Base-by-base conservation (phyloP, 2,797 vertebrate genomes). In the Enteromius anoplus region DNA sequence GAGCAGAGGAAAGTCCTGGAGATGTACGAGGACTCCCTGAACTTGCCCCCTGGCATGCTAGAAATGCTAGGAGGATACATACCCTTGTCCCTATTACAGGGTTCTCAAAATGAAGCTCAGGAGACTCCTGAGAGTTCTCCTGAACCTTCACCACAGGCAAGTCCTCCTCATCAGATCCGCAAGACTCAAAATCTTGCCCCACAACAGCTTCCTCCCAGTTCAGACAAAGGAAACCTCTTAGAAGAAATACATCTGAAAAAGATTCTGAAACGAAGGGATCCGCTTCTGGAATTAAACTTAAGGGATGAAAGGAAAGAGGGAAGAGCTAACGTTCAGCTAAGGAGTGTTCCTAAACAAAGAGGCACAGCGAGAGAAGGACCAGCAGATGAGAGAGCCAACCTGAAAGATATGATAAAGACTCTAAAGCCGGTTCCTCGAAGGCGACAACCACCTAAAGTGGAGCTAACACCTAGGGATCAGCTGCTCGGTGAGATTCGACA, bases 401-500 rank as follows among this genome's bases (percentile, higher is more conserved):
- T 99, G 81, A 96, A 90, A 42, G 96, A 96, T 0, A 92, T 99
- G 88, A 97, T 99, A 90, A 98, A 95, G 92, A 97, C 97, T 0
- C 92, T 99, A 19, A 99, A 98, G 87, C 97, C 98, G 0, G 42
- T 99, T 60, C 95, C 98, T 12, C 96, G 96, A 75, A 95, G 94
- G 37, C 93, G 98, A 72, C 89, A 96, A 0, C 96, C 97, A 3
- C 95, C 98, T 0, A 91, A 96, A 47, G 95, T 98, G 0, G 95
- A 99, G 0, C 83, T 94, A 83, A 99, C 97, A 0, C 98, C 97
- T 0, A 93, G 98, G 23, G 98, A 99, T 89, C 90, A 95, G 78
- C 96, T 99, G 1, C 92, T 99, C 3, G 96, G 85, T 0, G 95
- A 97, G 91, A 99, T 99, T 85, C 96, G 96, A 65, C 96, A 96